Conservation (phyloP, 2,888 invertebrate genomes). For the Ceraclea dissimilis region DNA sequence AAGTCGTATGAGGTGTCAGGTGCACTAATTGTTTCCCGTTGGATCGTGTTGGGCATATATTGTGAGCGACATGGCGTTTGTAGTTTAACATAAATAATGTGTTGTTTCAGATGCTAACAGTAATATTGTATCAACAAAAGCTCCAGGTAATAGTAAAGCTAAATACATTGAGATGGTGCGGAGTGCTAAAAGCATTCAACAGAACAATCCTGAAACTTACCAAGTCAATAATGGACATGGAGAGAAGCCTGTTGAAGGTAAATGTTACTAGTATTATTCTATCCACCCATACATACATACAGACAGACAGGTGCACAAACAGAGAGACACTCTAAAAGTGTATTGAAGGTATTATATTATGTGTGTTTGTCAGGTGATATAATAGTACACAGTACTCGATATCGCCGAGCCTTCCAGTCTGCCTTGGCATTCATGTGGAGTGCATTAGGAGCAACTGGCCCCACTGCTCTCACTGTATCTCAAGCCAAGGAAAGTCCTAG, state of each 20-base stretch:
- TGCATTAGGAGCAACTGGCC: slow-evolving; percentile 51
- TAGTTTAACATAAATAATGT: no score
- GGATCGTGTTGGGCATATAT: no score
- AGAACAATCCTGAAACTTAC: background rate
- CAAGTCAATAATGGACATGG: background rate
- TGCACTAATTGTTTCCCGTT: no score
- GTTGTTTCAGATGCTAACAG: slow-evolving; percentile 2
- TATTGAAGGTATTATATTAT: background rate
- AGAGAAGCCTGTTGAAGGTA: slow-evolving; percentile 8
- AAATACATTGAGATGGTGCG: slow-evolving; percentile 3
- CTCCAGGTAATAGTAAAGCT: slow-evolving; percentile 2
- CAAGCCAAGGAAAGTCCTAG: slow-evolving; percentile 69
- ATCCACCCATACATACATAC: no score
- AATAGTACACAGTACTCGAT: slow-evolving; percentile 71
- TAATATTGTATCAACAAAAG: background rate
- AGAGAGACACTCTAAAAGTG: no score
- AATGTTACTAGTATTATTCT: background rate
- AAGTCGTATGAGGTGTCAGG: no score
- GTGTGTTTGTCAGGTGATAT: slow-evolving; percentile 44
- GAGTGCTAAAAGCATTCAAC: background rate
- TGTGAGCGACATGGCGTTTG: no score
- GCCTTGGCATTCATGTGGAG: slow-evolving; percentile 71
- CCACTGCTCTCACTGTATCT: slow-evolving; percentile 47
- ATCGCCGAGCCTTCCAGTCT: slow-evolving; percentile 86
- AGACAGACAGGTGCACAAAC: no score